Conservation (phyloP, 53 echinoderm and acorn worm species). For the Arbacia lixula region DNA sequence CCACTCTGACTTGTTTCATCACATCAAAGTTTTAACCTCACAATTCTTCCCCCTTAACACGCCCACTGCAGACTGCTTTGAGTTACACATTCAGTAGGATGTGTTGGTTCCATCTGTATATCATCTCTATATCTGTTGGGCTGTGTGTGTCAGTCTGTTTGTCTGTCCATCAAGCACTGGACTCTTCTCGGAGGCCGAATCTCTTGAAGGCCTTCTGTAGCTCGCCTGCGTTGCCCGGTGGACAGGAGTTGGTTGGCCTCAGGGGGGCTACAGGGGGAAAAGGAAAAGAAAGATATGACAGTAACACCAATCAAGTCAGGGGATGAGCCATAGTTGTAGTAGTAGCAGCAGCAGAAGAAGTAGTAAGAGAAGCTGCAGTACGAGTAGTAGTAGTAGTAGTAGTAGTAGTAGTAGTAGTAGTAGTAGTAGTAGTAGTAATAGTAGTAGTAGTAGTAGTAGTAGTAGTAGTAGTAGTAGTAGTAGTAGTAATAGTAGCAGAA, state of each 20-base stretch:
- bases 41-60: too few species aligned
- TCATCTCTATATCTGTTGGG: too few species aligned
- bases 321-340: too few species aligned
- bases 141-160: neutral
- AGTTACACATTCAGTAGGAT: too few species aligned
- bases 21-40: too few species aligned
- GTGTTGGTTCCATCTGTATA: too few species aligned
- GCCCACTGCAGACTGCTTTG: too few species aligned
- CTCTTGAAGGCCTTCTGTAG: constrained; percentile 34
- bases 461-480: neutral
- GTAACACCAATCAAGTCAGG: too few species aligned
- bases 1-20: too few species aligned
- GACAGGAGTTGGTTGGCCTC: constrained; percentile 45
- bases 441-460: neutral
- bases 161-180: neutral
- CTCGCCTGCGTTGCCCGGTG: constrained; percentile 14
- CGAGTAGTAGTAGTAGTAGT: too few species aligned
- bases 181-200: constrained; percentile 28
- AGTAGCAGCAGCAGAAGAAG: too few species aligned
- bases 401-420: neutral
- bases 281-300: neutral
- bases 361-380: too few species aligned
- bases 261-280: constrained; percentile 22
- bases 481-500: neutral
- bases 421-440: neutral